Conservation (phyloP, 2,113 vertebrate genomes). For the Xenopus tropicalis region DNA sequence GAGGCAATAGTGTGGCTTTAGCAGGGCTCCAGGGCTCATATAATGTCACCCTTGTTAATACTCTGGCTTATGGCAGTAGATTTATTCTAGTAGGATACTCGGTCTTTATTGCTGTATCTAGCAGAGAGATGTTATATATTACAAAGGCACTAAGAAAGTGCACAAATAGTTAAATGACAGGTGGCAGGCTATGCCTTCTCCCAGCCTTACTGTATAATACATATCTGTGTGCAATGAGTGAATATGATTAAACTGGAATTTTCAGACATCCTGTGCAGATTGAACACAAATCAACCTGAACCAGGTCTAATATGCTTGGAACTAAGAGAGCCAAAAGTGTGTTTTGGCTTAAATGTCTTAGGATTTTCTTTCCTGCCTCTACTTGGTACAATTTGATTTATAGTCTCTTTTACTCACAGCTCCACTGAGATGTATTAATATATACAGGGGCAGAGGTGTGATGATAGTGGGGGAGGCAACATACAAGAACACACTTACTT, state of each 20-base stretch:
- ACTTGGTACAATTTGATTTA: not conserved
- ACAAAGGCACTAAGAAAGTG: too few relatives aligned
- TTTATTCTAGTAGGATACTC: too few relatives aligned
- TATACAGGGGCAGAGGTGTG: not conserved
- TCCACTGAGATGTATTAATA: not conserved
- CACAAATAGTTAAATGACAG: not conserved
- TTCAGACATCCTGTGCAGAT: conserved; percentile 13
- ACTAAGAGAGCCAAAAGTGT: conserved; percentile 8
- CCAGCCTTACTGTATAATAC: not conserved
- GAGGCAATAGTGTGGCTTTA: too few relatives aligned
- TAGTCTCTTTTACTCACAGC: not conserved
- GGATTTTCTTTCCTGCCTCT: not conserved
- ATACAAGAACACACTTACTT: not conserved
- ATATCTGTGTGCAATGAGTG: conserved; percentile 1
- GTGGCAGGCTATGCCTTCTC: not conserved
- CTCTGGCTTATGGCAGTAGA: too few relatives aligned
- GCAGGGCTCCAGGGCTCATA: too few relatives aligned
- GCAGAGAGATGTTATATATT: too few relatives aligned
- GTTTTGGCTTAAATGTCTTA: conserved; percentile 6
- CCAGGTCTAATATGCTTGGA: conserved; percentile 11
- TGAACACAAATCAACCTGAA: conserved; percentile 9
- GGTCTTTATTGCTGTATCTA: too few relatives aligned
- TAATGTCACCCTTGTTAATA: too few relatives aligned
- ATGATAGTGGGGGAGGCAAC: not conserved
- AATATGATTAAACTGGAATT: conserved; percentile 6